Evolutionary conservation across 37 sponge, comb jelly and placozoan species (phyloP).

Genomic region (Agelas oroides): DNA sequence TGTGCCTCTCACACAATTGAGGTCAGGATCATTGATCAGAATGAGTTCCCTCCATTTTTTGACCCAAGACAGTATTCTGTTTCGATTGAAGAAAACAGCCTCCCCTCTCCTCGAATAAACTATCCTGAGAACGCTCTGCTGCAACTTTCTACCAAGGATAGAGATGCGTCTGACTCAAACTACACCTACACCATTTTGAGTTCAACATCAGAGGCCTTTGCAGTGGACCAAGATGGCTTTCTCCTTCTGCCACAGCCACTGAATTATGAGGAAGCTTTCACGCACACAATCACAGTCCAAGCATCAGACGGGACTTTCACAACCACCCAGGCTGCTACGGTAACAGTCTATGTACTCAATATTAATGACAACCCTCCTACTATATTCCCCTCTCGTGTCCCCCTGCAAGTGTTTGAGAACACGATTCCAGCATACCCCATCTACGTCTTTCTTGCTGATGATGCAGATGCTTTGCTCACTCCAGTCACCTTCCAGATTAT

Average conservation of each 20-base stretch:
- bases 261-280: slow-evolving; percentile 42
- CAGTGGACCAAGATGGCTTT: slow-evolving; percentile 40
- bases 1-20: slow-evolving; percentile 18
- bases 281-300: slow-evolving; percentile 5
- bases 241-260: slow-evolving; percentile 33
- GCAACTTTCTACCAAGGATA: slow-evolving; percentile 5
- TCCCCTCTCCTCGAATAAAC: background rate
- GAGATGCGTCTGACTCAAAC: background rate
- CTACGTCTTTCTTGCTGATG: slow-evolving; percentile 18
- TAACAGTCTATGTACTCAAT: slow-evolving; percentile 55
- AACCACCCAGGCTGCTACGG: slow-evolving; percentile 27
- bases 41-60: slow-evolving; percentile 49
- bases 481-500: slow-evolving; percentile 18
- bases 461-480: slow-evolving; percentile 9
- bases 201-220: slow-evolving; percentile 21
- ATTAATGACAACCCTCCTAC: slow-evolving; percentile 72
- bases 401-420: slow-evolving; percentile 20
- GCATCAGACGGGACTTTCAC: slow-evolving; percentile 40
- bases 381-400: background rate
- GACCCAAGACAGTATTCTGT: slow-evolving; percentile 15
- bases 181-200: slow-evolving; percentile 13
- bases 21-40: slow-evolving; percentile 25
- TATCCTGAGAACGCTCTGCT: slow-evolving; percentile 48
- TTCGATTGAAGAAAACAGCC: slow-evolving; percentile 27
- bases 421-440: slow-evolving; percentile 19